Evolutionary conservation across 2,797 vertebrate genomes (phyloP).

Genomic region (Bradypodion pumilum): DNA sequence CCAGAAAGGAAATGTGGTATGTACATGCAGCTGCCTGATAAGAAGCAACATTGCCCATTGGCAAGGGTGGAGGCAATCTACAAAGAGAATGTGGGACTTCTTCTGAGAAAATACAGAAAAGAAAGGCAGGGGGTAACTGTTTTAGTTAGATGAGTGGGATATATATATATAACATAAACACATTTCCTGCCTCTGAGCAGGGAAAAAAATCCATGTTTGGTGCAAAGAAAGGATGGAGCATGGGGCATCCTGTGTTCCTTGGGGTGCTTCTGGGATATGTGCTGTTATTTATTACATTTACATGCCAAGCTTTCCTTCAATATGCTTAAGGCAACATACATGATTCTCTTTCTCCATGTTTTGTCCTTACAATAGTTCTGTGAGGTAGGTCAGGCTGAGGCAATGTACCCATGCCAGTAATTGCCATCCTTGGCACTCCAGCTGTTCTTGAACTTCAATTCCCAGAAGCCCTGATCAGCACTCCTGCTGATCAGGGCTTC

Average conservation of each 20-base stretch:
- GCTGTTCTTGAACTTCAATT: too few relatives aligned
- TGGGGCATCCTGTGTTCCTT: background rate
- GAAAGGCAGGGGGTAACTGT: constrained; percentile 38
- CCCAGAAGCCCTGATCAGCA: too few relatives aligned
- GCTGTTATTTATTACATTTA: background rate
- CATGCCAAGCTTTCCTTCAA: too few relatives aligned
- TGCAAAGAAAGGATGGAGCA: background rate
- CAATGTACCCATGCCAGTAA: background rate
- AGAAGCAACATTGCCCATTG: constrained; percentile 17
- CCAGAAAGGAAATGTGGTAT: constrained; percentile 54
- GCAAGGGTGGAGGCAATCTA: constrained; percentile 20
- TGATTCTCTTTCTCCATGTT: too few relatives aligned
- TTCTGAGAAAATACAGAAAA: constrained; percentile 13
- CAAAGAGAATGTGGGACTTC: constrained; percentile 16
- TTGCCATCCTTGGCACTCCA: too few relatives aligned
- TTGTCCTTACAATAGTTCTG: too few relatives aligned
- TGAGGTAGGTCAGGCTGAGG: background rate
- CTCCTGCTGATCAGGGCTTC: too few relatives aligned
- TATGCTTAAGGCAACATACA: too few relatives aligned
- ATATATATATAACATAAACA: too few relatives aligned
- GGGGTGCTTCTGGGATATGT: background rate
- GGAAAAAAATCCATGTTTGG: background rate
- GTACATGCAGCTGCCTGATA: constrained; percentile 54
- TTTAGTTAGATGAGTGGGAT: too few relatives aligned
- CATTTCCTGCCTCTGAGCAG: too few relatives aligned